Base-by-base conservation (phyloP, 2,888 invertebrate genomes). In the Melinaea menophilus region DNA sequence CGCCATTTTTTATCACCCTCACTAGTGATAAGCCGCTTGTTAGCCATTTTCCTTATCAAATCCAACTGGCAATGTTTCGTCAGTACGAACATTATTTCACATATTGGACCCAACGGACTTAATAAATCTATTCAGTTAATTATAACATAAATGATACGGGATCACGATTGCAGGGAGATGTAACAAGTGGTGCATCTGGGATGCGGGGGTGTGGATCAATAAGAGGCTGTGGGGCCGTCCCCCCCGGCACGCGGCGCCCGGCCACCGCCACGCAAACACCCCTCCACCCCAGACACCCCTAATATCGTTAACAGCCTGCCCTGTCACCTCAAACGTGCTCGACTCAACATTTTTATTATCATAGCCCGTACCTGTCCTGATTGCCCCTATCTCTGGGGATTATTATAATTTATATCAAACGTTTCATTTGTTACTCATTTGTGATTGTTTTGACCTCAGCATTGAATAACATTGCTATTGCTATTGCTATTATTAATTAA, bases 171-270 rank as follows among this genome's bases (percentile, higher is more conserved):
- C 65, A 65, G 69, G 63, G 74, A 83, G 82, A 81, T 80, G 85
- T 86, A 86, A 86, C 86, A 86, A 86, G 86, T 87, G 86, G 82
- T 86, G 85, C 84, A 85, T 79, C 77, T 74, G 75, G 74, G 75
- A 75, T 79, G 80, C 78, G 78, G 71, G 73, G 76, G 74, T 72
- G 65, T 72, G 70, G 79, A 80, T 81, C 81, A 76, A 81, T 80
- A 78, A 63, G 71, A 73, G 72, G 72, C 64, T 67, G 69, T 71
- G 72, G 73, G 71, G 74, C 41, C 65, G 62, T 59, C 58, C n/a
- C 56, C 47, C 57, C 51, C 64, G 63, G 57, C 64, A 69, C 71
- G 76, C 68, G 76, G 75, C 75, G 59, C 59, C 63, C 57, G 61
- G 65, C 61, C 51, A 41, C 37, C 62, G 67, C 62, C 61, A 59